phyloP scores from a whole-genome alignment of 2,797 vertebrate genomes.

The Harpagifer antarcticus region DNA sequence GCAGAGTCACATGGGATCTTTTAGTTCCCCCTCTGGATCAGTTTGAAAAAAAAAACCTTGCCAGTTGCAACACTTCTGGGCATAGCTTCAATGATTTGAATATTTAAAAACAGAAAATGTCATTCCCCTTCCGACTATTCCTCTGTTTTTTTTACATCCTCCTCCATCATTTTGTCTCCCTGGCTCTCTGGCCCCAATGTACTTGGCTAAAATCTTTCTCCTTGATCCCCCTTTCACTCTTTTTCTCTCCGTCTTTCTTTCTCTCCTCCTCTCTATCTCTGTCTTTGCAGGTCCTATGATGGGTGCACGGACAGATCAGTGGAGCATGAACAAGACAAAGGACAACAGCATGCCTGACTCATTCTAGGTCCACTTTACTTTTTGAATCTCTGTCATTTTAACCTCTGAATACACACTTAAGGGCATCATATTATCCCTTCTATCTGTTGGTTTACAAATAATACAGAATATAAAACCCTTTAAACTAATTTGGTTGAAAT shows the following conservation, averaged over 20 bases:
- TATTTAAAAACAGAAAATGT: not conserved
- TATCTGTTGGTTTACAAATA: not conserved
- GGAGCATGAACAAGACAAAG: slow-evolving; percentile 75
- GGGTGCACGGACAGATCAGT: slow-evolving; percentile 72
- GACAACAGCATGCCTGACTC: slow-evolving; percentile 76
- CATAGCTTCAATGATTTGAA: not conserved
- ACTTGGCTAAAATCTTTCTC: not conserved
- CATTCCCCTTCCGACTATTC: slow-evolving; percentile 4
- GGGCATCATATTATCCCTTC: not conserved
- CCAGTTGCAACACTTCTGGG: not conserved
- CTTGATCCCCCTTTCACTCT: not conserved
- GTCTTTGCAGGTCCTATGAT: slow-evolving; percentile 66
- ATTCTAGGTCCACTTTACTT: slow-evolving; percentile 65
- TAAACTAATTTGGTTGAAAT: not conserved
- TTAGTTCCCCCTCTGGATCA: slow-evolving; percentile 10
- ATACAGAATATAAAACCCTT: not conserved
- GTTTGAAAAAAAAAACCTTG: not conserved
- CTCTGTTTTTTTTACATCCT: not conserved
- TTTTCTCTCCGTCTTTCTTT: too few relatives aligned
- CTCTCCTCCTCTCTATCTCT: not conserved
- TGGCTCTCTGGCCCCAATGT: slow-evolving; percentile 1
- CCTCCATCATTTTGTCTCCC: slow-evolving; percentile 2
- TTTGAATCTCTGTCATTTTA: slow-evolving; percentile 21
- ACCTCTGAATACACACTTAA: not conserved
- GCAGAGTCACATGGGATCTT: not conserved